Conservation (phyloP, 2,113 vertebrate genomes). For the Anguilla japonica region DNA sequence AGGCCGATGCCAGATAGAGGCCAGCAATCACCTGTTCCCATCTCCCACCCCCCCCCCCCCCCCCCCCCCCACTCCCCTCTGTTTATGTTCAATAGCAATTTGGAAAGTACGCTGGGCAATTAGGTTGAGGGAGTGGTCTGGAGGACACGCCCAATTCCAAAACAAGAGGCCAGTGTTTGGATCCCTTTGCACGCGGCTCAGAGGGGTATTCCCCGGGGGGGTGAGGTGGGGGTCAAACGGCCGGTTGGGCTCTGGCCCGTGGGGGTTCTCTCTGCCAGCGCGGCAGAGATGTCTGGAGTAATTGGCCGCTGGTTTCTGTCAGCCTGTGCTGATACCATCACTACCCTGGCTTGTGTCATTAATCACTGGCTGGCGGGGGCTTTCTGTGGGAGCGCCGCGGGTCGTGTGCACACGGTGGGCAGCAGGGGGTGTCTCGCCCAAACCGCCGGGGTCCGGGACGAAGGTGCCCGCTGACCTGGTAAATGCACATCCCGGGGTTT, state of each 20-base stretch:
- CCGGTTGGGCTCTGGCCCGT: background rate
- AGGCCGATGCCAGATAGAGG: conserved; percentile 75
- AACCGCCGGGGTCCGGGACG: too few species aligned
- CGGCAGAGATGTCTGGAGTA: background rate
- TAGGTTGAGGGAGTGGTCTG: conserved; percentile 66
- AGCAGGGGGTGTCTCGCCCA: too few species aligned
- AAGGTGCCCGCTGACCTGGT: too few species aligned
- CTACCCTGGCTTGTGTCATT: background rate
- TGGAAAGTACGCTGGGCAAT: conserved; percentile 68
- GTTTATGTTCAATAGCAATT: conserved; percentile 77
- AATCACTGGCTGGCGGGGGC: background rate
- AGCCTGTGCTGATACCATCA: background rate
- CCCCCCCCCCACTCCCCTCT: conserved; percentile 23
- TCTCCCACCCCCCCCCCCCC: conserved; percentile 59
- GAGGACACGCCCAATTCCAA: conserved; percentile 63
- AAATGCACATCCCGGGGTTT: too few species aligned
- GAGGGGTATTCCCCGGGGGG: background rate
- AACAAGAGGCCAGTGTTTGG: conserved; percentile 72
- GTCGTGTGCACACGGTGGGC: too few species aligned
- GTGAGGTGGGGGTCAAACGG: background rate
- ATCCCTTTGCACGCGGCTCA: conserved; percentile 61
- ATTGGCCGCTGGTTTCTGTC: background rate
- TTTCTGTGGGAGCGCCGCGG: background rate
- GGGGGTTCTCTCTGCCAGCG: background rate
- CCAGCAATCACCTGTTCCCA: conserved; percentile 60